Evolutionary conservation across 1,140 invertebrate genomes (phyloP).

Genomic region (Panonychus citri): DNA sequence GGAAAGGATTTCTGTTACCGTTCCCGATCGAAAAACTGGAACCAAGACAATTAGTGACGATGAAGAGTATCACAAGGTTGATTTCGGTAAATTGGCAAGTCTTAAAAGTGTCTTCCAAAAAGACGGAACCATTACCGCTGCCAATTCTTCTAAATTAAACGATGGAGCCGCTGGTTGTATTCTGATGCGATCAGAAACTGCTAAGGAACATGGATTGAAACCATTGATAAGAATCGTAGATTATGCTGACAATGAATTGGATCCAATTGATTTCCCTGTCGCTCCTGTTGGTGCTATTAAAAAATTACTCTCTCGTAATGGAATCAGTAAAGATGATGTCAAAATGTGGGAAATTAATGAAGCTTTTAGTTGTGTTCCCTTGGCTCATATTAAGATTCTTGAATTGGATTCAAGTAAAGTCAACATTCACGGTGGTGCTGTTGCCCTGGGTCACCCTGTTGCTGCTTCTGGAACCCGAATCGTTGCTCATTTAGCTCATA

Average conservation of each 20-base stretch:
- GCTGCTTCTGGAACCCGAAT: slow-evolving; percentile 93
- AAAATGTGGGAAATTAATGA: slow-evolving; percentile 96
- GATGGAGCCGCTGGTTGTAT: slow-evolving; percentile 86
- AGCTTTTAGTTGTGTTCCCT: slow-evolving; percentile 84
- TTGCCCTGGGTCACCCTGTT: slow-evolving; percentile 96
- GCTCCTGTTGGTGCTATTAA: slow-evolving; percentile 74
- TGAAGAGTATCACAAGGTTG: slow-evolving; percentile 84
- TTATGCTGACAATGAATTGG: slow-evolving; percentile 82
- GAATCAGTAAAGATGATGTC: slow-evolving; percentile 63
- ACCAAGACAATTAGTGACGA: slow-evolving; percentile 33
- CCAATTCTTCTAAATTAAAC: slow-evolving; percentile 71
- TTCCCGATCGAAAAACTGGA: slow-evolving; percentile 37
- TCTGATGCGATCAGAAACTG: slow-evolving; percentile 49
- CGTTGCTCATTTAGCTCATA: slow-evolving; percentile 68
- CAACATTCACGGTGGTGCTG: slow-evolving; percentile 91
- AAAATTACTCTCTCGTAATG: slow-evolving; percentile 49
- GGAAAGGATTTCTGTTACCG: slow-evolving; percentile 65
- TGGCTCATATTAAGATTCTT: slow-evolving; percentile 75
- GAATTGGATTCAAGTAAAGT: slow-evolving; percentile 67
- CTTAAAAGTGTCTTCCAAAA: slow-evolving; percentile 60
- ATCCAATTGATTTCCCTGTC: slow-evolving; percentile 90
- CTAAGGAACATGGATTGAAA: slow-evolving; percentile 47
- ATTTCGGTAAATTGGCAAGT: slow-evolving; percentile 76
- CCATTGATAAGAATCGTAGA: slow-evolving; percentile 67
- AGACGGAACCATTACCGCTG: slow-evolving; percentile 79